These are phyloP conservation scores for Cryptus armator DNA, from an alignment of 2,888 invertebrate genomes.

Conservation along the genomic window DNA sequence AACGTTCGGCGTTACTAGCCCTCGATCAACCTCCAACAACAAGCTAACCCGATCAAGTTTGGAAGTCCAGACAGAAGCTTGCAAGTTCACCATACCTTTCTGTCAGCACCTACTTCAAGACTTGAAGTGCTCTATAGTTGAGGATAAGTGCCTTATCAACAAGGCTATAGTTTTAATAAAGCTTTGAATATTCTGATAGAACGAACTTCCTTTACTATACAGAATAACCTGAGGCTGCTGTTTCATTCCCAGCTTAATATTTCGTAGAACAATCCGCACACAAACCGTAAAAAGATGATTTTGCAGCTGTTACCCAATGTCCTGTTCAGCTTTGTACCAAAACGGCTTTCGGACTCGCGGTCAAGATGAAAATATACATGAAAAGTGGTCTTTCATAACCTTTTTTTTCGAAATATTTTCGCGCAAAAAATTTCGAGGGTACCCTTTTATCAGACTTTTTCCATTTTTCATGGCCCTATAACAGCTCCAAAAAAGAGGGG, in stretches of 20 bases:
- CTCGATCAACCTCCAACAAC: conserved; percentile 49
- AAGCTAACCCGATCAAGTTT: conserved; percentile 46
- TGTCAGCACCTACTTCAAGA: conserved; percentile 7
- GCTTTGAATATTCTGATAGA: not conserved
- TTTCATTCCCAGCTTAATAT: not conserved
- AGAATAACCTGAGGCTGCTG: not conserved
- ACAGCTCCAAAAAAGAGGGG: no score
- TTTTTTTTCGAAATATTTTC: not conserved
- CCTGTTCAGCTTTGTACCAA: no score
- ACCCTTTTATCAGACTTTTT: no score
- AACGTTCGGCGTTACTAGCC: conserved; percentile 4
- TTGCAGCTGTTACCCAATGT: no score
- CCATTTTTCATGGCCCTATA: no score
- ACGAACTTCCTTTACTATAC: not conserved
- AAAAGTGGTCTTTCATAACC: not conserved
- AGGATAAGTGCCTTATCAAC: not conserved
- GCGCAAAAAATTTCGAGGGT: no score
- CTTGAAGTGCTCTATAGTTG: not conserved
- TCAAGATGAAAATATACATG: not conserved
- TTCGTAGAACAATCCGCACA: no score
- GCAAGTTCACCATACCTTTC: conserved; percentile 9
- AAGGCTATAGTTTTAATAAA: not conserved
- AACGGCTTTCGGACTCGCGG: not conserved
- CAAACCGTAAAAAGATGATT: no score
- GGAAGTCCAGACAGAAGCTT: conserved; percentile 13